These are phyloP conservation scores for Porites divaricata DNA, from an alignment of 92 coral and sea anemone genomes.

Conservation along the genomic window DNA sequence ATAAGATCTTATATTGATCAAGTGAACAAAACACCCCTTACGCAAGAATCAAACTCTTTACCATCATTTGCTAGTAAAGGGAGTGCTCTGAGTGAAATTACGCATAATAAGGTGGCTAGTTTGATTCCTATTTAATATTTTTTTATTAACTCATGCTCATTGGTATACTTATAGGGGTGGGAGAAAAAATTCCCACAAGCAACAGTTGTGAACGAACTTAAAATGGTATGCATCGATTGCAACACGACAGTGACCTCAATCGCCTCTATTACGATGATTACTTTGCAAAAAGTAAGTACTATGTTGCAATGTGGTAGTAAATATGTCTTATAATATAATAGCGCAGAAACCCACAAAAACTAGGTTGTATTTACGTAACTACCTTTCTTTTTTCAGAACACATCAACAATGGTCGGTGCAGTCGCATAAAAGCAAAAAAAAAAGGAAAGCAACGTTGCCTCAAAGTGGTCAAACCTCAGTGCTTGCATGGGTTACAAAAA, in stretches of 20 bases:
- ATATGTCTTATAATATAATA: too few relatives aligned
- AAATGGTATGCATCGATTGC: slow-evolving; percentile 17
- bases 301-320: neutral
- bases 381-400: slow-evolving; percentile 3
- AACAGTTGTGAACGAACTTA: slow-evolving; percentile 15
- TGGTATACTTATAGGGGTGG: slow-evolving; percentile 9
- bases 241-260: slow-evolving; percentile 10
- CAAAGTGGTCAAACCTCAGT: neutral
- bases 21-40: too few relatives aligned
- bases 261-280: slow-evolving; percentile 22
- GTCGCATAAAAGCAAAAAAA: neutral
- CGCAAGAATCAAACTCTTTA: neutral
- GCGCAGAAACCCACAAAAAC: neutral
- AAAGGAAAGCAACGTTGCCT: neutral
- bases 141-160: too few relatives aligned
- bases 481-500: neutral
- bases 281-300: slow-evolving; percentile 23
- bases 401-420: slow-evolving; percentile 1
- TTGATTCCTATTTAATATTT: too few relatives aligned
- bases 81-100: neutral
- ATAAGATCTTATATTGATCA: too few relatives aligned
- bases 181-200: slow-evolving; percentile 17
- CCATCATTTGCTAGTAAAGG: neutral
- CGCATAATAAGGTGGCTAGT: too few relatives aligned
- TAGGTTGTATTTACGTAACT: neutral